Conservation (phyloP, 2,113 vertebrate genomes). For the Protobothrops flavoviridis region DNA sequence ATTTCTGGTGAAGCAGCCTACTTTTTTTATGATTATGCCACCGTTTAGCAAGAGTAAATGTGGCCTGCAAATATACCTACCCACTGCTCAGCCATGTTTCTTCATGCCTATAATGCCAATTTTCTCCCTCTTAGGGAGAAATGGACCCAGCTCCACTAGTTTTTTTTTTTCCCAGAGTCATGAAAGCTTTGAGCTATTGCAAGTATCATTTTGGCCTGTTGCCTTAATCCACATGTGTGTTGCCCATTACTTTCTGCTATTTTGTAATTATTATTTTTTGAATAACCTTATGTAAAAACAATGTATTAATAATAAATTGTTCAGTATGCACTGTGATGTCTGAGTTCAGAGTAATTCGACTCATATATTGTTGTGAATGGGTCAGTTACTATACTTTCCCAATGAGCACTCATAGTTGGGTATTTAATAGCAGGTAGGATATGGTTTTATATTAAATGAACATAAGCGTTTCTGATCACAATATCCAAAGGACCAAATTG, state of each 20-base stretch:
- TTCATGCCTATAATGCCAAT: not conserved
- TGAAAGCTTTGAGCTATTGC: not conserved
- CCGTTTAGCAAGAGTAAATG: not conserved
- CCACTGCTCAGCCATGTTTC: not conserved
- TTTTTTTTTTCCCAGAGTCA: not conserved
- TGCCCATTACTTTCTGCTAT: not conserved
- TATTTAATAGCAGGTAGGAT: not conserved
- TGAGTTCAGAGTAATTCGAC: not conserved
- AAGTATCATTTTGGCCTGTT: not conserved
- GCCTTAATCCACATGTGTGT: constrained; percentile 14
- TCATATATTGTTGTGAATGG: not conserved
- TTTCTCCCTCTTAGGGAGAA: not conserved
- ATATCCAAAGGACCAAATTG: not conserved
- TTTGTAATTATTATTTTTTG: not conserved
- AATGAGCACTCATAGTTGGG: not conserved
- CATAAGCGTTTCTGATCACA: not conserved
- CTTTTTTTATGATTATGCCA: not conserved
- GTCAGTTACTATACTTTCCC: not conserved
- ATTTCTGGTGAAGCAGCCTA: not conserved
- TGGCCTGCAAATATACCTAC: not conserved
- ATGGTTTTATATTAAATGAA: not conserved
- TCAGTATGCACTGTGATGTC: not conserved
- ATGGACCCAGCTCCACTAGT: not conserved
- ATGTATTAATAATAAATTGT: constrained; percentile 6
- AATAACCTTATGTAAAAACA: not conserved